Conservation (phyloP, 2,113 vertebrate species). For the Sapajus apella region DNA sequence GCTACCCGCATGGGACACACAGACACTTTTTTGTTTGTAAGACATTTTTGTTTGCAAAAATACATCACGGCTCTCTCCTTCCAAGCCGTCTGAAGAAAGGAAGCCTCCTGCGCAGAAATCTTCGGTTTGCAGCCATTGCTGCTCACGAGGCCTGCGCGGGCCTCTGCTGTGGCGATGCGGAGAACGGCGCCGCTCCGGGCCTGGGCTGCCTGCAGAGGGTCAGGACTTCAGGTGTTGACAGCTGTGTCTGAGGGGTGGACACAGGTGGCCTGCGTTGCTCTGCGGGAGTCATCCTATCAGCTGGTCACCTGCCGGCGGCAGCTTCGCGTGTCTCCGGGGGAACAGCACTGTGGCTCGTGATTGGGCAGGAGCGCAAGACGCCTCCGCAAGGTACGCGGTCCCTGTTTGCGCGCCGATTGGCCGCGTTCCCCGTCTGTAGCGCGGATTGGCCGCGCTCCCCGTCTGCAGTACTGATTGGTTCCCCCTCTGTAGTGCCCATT, state of each 20-base stretch:
- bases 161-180: background rate
- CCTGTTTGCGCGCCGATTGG: rapidly evolving
- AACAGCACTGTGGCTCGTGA: rapidly evolving
- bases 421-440: too few species aligned
- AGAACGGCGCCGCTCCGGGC: too few species aligned
- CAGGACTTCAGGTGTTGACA: background rate
- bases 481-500: too few species aligned
- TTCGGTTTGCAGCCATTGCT: rapidly evolving
- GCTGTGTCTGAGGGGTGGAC: background rate
- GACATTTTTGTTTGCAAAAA: background rate
- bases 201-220: rapidly evolving
- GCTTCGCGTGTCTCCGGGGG: background rate
- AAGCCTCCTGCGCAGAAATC: background rate
- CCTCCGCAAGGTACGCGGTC: rapidly evolving
- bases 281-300: too few species aligned
- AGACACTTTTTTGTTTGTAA: background rate
- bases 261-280: rapidly evolving
- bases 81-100: background rate
- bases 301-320: background rate
- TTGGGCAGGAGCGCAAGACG: background rate
- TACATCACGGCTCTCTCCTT: background rate
- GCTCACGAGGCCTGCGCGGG: rapidly evolving
- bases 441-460: rapidly evolving
- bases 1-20: rapidly evolving
- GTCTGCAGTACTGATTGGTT: rapidly evolving